These are phyloP conservation scores for Drosophila elegans DNA, from an alignment of 1,140 invertebrate species.

Conservation along the genomic window DNA sequence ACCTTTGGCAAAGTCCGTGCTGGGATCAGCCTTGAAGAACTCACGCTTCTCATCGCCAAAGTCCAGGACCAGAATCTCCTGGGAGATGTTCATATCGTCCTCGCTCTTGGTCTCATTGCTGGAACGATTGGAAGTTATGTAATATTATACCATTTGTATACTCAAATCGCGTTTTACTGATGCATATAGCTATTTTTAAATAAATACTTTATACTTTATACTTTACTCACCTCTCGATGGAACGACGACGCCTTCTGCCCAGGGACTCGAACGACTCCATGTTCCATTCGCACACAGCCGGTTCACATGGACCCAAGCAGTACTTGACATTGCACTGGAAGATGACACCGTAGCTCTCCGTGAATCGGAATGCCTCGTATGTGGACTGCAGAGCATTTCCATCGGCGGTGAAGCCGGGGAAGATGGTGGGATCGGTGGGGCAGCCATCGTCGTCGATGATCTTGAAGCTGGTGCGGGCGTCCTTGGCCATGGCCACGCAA, in stretches of 20 bases:
- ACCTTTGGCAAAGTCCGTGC: conserved; percentile 91
- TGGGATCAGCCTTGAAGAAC: conserved; percentile 91
- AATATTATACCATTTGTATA: not conserved
- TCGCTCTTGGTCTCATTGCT: conserved; percentile 88
- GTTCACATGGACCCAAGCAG: conserved; percentile 96
- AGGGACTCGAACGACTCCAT: conserved; percentile 94
- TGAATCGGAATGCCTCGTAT: conserved; percentile 98
- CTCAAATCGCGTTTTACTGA: not conserved
- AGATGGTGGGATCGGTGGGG: conserved; percentile 96
- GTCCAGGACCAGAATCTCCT: conserved; percentile 96
- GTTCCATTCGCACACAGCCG: conserved; percentile 95
- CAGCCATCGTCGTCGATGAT: conserved; percentile 98
- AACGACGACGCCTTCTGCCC: conserved; percentile 95
- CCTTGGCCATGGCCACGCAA: conserved; percentile 98
- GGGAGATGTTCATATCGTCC: conserved; percentile 96
- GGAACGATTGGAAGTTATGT: not conserved
- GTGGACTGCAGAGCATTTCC: conserved; percentile 95
- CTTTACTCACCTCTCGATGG: conserved; percentile 85
- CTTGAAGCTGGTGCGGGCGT: conserved; percentile 97
- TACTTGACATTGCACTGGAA: conserved; percentile 99
- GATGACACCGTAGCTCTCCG: conserved; percentile 97
- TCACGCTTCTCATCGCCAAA: conserved; percentile 95
- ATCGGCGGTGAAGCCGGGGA: conserved; percentile 95
- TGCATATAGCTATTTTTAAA: not conserved
- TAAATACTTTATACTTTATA: too few species aligned